phyloP scores from a whole-genome alignment of 2,113 vertebrate genomes.

The Ptilonorhynchus violaceus region DNA sequence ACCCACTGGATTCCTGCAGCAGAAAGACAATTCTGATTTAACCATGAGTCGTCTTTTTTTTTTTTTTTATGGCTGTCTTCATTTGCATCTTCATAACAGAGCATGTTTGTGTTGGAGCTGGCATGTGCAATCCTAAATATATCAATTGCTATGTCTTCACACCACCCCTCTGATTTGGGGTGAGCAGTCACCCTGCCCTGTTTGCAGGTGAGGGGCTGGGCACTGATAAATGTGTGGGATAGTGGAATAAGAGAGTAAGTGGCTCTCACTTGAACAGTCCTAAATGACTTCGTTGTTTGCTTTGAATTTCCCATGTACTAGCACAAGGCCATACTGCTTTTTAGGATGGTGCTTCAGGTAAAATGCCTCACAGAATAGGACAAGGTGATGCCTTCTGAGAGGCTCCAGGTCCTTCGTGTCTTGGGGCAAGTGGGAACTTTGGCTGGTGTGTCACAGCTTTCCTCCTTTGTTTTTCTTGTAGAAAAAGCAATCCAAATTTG shows the following conservation, averaged over 20 bases:
- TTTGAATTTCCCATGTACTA: neutral
- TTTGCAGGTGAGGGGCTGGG: neutral
- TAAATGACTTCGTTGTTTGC: neutral
- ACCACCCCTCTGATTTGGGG: neutral
- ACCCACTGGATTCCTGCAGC: neutral
- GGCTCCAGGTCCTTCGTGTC: neutral
- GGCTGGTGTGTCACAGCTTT: neutral
- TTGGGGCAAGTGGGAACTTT: neutral
- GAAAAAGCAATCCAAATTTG: neutral
- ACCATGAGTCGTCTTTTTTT: neutral
- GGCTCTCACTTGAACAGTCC: neutral
- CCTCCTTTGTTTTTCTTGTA: neutral
- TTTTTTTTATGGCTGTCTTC: neutral
- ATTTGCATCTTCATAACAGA: rapidly evolving
- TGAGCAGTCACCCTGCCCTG: neutral
- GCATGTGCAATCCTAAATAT: neutral
- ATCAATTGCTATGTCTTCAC: neutral
- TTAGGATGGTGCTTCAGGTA: neutral
- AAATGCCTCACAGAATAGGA: neutral
- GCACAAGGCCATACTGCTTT: rapidly evolving
- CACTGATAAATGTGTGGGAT: rapidly evolving
- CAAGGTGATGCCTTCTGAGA: neutral
- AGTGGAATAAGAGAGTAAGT: neutral
- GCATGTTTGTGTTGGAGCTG: neutral
- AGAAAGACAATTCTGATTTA: neutral